Percentiles rank a stretch among this genome's conserved stretches.
Evolutionary conservation across 2,113 vertebrate species (phyloP).

Genomic region (Enhydra lutris): DNA sequence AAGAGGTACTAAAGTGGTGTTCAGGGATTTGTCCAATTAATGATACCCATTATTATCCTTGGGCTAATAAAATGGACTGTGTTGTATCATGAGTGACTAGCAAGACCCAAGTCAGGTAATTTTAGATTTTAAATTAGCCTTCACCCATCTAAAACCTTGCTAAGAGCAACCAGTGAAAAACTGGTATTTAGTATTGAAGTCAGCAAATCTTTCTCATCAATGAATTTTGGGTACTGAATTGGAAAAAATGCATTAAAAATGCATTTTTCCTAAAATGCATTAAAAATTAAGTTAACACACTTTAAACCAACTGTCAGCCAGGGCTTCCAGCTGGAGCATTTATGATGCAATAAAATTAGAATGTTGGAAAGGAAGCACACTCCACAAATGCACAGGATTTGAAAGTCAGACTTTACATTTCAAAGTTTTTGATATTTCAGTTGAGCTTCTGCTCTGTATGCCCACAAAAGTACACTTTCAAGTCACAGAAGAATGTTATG

Average conservation of each 20-base stretch:
- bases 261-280: constrained; percentile 29
- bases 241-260: constrained; percentile 73
- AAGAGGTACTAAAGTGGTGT: neutral
- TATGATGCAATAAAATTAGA: constrained; percentile 80
- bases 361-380: constrained; percentile 71
- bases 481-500: constrained; percentile 11
- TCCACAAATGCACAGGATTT: constrained; percentile 74
- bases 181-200: constrained; percentile 41
- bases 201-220: constrained; percentile 49
- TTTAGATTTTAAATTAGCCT: constrained; percentile 28
- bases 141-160: neutral
- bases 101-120: neutral
- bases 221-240: constrained; percentile 48
- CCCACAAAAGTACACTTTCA: constrained; percentile 32
- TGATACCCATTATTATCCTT: neutral
- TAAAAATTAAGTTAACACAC: constrained; percentile 77
- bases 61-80: neutral
- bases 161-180: neutral
- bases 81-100: neutral
- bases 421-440: constrained; percentile 65
- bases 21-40: neutral
- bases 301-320: constrained; percentile 73
- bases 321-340: constrained; percentile 76
- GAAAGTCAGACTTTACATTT: constrained; percentile 77
- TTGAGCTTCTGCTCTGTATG: constrained; percentile 50